Percentiles rank a stretch among this genome's conserved stretches.
phyloP scores from a whole-genome alignment of 2,113 vertebrate genomes.

The Vidua macroura region DNA sequence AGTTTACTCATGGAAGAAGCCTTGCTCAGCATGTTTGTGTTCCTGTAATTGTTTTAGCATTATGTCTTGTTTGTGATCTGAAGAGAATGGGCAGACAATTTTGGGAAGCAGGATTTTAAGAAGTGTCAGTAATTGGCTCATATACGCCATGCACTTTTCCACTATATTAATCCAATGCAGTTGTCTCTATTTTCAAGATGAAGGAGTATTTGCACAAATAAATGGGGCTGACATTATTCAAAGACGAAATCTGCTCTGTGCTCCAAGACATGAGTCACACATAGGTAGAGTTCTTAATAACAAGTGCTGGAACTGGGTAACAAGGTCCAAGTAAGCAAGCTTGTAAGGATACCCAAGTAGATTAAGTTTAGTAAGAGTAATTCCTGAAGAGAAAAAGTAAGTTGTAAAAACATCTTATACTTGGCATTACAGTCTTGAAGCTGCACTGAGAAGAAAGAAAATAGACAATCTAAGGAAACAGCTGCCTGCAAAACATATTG shows the following conservation, averaged over 20 bases:
- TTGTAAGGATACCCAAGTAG: background rate
- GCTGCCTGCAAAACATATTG: constrained; percentile 21
- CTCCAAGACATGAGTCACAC: background rate
- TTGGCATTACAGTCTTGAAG: background rate
- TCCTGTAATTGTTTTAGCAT: background rate
- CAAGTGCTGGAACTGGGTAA: fast-evolving
- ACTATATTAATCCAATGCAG: background rate
- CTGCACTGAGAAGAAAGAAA: constrained; percentile 10
- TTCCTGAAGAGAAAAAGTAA: background rate
- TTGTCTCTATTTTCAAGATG: background rate
- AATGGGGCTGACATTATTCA: background rate
- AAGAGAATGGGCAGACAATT: background rate
- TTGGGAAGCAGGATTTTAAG: background rate
- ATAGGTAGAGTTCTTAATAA: background rate
- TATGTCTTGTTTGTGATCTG: background rate
- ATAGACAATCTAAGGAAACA: constrained; percentile 54
- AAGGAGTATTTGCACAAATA: background rate
- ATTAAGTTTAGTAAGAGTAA: background rate
- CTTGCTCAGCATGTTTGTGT: background rate
- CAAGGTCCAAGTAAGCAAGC: background rate
- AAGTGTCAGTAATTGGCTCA: background rate
- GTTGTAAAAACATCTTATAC: background rate
- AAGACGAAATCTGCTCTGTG: background rate
- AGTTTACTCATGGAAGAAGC: background rate
- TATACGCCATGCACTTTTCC: background rate